Base-by-base conservation (phyloP, 1,140 invertebrate genomes). In the Cherax quadricarinatus region DNA sequence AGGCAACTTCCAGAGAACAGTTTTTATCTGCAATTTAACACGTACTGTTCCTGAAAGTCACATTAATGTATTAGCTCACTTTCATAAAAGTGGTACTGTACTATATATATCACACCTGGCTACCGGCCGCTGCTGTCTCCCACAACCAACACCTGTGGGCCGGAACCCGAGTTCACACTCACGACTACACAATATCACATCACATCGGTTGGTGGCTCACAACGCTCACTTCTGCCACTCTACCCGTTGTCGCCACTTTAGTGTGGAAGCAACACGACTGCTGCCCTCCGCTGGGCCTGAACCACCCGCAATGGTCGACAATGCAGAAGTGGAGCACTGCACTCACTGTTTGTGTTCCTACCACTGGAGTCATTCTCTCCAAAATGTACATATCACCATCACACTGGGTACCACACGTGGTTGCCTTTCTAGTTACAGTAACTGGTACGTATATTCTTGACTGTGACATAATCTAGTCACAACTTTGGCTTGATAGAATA, bases 171-270 rank as follows among this genome's bases (percentile, higher is more conserved):
- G 66, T 62, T 87, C 85, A 86, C 78, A 86, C 84, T 73, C 88
- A 90, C 90, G 53, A 86, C 84, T 86, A 87, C 84, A 86, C 90
- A 91, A 91, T 91, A 91, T 91, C 90, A 91, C 90, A 91, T 91
- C 90, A 91, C 84, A 90, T 83, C 62, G 70, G 88, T 90, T 53
- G 78, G 75, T 82, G 90, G 90, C 90, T 86, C 60, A 82, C 49
- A 70, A 86, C 84, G 21, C 30, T 80, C 81, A 53, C 57, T 30
- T 82, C 41, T 62, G 84, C 85, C 85, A 70, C 90, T 82, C 84
- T 90, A 86, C 85, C 85, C 90, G 90, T 86, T 82, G 85, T 86
- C 75, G 66, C 85, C 83, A 86, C 85, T 80, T 57, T 16, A 81
- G 81, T 49, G 75, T 60, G 89, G 73, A 78, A 82, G 90, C 83